Evolutionary conservation across 1,140 invertebrate species (phyloP), one percentile per base, ranked within the genome.

Genomic region (Ceratina australensis): DNA sequence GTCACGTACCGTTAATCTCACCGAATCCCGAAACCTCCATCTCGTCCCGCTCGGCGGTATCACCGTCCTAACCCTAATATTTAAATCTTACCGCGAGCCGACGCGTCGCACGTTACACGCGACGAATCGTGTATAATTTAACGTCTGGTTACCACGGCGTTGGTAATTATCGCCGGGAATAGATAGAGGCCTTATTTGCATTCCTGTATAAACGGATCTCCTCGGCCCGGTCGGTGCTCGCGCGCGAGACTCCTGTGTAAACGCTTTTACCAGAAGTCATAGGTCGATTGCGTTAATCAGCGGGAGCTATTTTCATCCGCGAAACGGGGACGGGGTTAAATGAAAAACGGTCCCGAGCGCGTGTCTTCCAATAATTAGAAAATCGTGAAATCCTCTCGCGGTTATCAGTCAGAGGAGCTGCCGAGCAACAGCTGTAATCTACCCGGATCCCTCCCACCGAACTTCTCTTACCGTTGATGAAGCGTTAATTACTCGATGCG

Each of bases 121-220:
- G 84, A 80, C 84, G 79, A 81, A 88, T 82, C 68, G 60, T 72
- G 80, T 76, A 82, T 86, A 87, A 89, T 89, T 87, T 78, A 68
- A 56, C 76, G 79, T 89, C 86, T 84, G 84, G 69, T 82, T 89
- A 88, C 33, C 10, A n/a, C 33, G 78, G 84, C 77, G 73, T 61
- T 78, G 73, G 82, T 88, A 90, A 90, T 90, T 87, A 84, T 79
- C 61, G 77, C 76, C 33, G 65, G 60, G 15, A 54, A 47, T n/a
- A 66, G 33, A 54, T 26, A 50, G 16, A 42, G 28, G 60, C 28
- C 76, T 84, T 84, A 86, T 86, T 86, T 86, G 80, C 82, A 87
- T 87, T 86, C 59, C 42, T 50, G n/a, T 57, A 42, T 28, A 61
- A 77, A 77, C 22, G 33, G 33, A 42, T 42, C 33, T 42, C 42